These are phyloP conservation scores for Macrosoma leucophasiata DNA, from an alignment of 2,888 invertebrate genomes.

Conservation along the genomic window DNA sequence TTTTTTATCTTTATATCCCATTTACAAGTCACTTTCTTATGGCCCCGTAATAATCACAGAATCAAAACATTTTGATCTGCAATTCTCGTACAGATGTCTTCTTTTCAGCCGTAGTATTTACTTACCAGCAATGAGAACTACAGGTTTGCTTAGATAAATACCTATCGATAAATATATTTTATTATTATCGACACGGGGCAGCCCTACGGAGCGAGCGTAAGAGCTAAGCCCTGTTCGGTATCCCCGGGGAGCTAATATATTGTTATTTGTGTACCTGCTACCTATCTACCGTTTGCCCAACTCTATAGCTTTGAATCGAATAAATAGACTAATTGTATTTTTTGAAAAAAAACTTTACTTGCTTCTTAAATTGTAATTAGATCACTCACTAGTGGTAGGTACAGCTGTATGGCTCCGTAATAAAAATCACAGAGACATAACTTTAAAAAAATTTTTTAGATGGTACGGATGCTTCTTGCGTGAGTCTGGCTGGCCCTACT, in stretches of 20 bases:
- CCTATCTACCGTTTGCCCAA: constrained; percentile 7
- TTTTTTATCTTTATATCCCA: no score
- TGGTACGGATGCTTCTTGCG: constrained; percentile 1
- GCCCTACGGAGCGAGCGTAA: constrained; percentile 41
- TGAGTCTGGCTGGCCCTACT: no score
- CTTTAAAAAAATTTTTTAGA: background rate
- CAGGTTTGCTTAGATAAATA: constrained; percentile 12
- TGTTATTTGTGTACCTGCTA: constrained; percentile 51
- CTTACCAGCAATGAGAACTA: no score
- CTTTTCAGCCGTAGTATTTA: no score
- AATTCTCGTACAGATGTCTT: no score
- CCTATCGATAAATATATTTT: constrained; percentile 12
- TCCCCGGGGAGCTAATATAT: constrained; percentile 62
- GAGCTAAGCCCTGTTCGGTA: constrained; percentile 60
- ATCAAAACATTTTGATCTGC: no score
- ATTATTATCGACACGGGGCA: constrained; percentile 19
- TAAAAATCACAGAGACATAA: background rate
- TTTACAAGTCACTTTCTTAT: no score
- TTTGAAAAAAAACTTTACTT: background rate
- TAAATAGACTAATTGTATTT: no score
- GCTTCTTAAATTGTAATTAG: background rate
- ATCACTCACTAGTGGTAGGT: background rate
- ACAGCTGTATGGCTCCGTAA: background rate
- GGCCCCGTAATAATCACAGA: no score
- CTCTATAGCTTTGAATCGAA: no score